A percentile compares a stretch with the other conserved stretches of the same genome.
These are phyloP conservation scores for Callocephalon fimbriatum DNA, from an alignment of 2,113 vertebrate species.

Conservation along the genomic window DNA sequence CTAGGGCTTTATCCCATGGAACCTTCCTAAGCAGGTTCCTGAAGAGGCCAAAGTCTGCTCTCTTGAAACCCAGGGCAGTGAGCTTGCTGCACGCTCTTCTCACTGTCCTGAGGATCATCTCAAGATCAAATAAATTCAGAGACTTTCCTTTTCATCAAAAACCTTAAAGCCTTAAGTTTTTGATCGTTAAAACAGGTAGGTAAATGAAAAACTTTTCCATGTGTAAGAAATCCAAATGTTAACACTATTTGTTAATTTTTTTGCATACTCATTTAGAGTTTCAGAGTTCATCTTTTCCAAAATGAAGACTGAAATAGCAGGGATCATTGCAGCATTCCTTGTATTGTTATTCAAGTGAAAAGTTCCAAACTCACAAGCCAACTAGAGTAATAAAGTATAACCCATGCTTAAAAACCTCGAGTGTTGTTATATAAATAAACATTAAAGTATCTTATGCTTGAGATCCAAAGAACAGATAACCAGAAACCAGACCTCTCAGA, in stretches of 20 bases:
- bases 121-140: not conserved
- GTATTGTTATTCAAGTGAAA: not conserved
- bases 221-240: not conserved
- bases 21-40: no score
- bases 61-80: no score
- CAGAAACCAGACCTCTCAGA: not conserved
- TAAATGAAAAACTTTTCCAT: not conserved
- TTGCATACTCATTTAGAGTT: not conserved
- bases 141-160: not conserved
- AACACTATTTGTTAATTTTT: not conserved
- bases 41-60: no score
- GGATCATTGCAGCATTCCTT: not conserved
- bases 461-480: not conserved
- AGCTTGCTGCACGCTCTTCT: no score
- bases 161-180: not conserved
- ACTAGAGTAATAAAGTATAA: not conserved
- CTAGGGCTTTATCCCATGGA: no score
- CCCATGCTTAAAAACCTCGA: not conserved
- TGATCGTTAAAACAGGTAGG: not conserved
- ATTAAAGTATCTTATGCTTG: not conserved
- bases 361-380: not conserved
- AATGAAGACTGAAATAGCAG: not conserved
- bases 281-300: not conserved
- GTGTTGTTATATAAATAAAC: rapidly evolving
- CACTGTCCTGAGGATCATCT: not conserved